phyloP scores from a whole-genome alignment of 1,140 invertebrate genomes.

The Oncopeltus fasciatus region DNA sequence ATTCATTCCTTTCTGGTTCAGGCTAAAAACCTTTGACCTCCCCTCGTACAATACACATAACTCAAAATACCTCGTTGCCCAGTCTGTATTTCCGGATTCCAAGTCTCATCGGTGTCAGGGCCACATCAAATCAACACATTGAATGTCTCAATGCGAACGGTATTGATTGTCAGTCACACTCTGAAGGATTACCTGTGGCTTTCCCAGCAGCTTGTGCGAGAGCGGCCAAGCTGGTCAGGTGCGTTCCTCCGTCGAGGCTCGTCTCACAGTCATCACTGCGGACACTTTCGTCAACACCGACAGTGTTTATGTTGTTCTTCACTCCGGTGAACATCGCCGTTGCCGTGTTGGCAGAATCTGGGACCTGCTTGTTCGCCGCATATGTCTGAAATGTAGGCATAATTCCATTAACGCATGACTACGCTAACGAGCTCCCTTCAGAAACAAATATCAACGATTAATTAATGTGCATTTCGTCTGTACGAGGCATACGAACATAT shows the following conservation, averaged over 20 bases:
- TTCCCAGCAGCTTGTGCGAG: slow-evolving; percentile 62
- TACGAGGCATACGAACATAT: not conserved
- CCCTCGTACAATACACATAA: too few relatives aligned
- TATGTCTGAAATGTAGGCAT: slow-evolving; percentile 65
- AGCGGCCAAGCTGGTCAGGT: slow-evolving; percentile 47
- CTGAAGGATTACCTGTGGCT: slow-evolving; percentile 46
- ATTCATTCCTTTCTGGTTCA: too few relatives aligned
- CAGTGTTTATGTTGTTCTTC: slow-evolving; percentile 57
- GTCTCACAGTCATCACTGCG: slow-evolving; percentile 40
- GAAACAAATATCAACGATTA: not conserved
- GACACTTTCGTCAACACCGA: slow-evolving; percentile 58
- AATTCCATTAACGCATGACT: slow-evolving; percentile 30
- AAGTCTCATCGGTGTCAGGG: too few relatives aligned
- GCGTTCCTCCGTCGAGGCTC: slow-evolving; percentile 35
- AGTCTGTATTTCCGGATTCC: too few relatives aligned
- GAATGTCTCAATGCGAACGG: too few relatives aligned
- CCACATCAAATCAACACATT: too few relatives aligned
- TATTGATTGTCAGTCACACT: too few relatives aligned
- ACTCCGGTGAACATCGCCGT: slow-evolving; percentile 74
- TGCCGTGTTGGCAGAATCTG: slow-evolving; percentile 68
- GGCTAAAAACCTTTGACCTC: too few relatives aligned
- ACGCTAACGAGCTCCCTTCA: slow-evolving; percentile 19
- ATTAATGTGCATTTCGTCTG: not conserved
- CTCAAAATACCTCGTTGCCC: too few relatives aligned
- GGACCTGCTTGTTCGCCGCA: slow-evolving; percentile 60